Conservation (phyloP, 2,888 invertebrate genomes). For the Lissocephala sabroskyi region DNA sequence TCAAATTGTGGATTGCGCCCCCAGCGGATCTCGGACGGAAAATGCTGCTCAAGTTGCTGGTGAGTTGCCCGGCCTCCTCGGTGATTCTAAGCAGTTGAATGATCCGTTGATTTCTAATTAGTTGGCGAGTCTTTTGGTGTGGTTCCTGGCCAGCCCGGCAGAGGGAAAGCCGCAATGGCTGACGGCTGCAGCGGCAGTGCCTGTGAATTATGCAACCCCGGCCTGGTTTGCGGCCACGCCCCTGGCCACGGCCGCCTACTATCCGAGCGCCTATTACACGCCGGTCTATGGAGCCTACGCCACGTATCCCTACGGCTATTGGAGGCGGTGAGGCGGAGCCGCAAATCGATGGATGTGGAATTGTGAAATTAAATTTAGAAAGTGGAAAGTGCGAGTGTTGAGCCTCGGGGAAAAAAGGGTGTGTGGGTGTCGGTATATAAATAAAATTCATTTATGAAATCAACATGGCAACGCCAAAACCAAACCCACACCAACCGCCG, state of each 20-base stretch:
- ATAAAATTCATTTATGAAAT: conserved; percentile 47
- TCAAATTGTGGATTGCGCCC: conserved; percentile 36
- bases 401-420: no score
- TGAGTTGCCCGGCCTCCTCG: conserved; percentile 27
- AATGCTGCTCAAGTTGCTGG: conserved; percentile 46
- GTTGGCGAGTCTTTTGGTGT: no score
- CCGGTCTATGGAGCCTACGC: conserved; percentile 51
- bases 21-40: neutral
- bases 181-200: conserved; percentile 39
- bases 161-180: conserved; percentile 46
- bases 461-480: conserved; percentile 29
- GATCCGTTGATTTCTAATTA: neutral
- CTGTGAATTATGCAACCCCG: conserved; percentile 47
- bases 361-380: no score
- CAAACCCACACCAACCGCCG: conserved; percentile 6
- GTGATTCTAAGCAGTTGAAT: neutral
- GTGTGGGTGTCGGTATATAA: conserved; percentile 20
- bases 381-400: conserved; percentile 9
- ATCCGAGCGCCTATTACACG: neutral
- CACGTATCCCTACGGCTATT: conserved; percentile 43
- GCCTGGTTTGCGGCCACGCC: conserved; percentile 27
- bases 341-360: neutral
- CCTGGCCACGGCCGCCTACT: conserved; percentile 14
- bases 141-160: neutral
- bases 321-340: conserved; percentile 32